Percentiles rank a stretch among this genome's conserved stretches.
phyloP scores from a whole-genome alignment of 2,888 invertebrate species.

The Cheilosia pagana region DNA sequence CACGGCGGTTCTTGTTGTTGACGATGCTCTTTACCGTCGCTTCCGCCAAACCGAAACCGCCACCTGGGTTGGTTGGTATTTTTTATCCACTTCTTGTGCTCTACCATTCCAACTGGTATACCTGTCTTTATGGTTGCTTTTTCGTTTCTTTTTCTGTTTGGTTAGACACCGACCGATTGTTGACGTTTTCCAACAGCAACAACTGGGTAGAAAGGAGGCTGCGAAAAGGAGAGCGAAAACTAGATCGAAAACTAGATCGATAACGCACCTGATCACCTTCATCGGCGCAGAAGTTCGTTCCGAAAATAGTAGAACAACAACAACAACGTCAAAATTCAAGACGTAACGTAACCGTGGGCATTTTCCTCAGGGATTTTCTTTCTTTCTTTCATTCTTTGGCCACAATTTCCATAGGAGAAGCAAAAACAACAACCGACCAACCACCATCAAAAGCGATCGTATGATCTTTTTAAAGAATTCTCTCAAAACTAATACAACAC shows the following conservation, averaged over 20 bases:
- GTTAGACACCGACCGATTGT: background rate
- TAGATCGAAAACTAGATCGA: background rate
- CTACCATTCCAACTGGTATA: too few relatives aligned
- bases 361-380: slow-evolving; percentile 23
- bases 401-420: slow-evolving; percentile 24
- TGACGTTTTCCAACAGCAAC: slow-evolving; percentile 1
- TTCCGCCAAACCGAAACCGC: background rate
- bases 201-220: background rate
- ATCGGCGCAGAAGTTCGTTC: slow-evolving; percentile 13
- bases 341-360: background rate
- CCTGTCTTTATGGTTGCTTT: too few relatives aligned
- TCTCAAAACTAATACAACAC: slow-evolving; percentile 55
- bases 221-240: background rate
- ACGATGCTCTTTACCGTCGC: background rate
- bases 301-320: slow-evolving; percentile 44
- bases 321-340: background rate
- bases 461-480: slow-evolving; percentile 63
- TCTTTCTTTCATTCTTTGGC: slow-evolving; percentile 21
- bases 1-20: too few relatives aligned
- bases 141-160: too few relatives aligned
- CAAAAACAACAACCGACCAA: slow-evolving; percentile 47
- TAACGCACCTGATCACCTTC: background rate
- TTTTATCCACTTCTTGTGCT: too few relatives aligned
- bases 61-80: background rate
- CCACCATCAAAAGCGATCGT: slow-evolving; percentile 59